Evolutionary conservation across 2,113 vertebrate species (phyloP), one percentile per base, ranked within the genome.

Genomic region (Laticauda colubrina): DNA sequence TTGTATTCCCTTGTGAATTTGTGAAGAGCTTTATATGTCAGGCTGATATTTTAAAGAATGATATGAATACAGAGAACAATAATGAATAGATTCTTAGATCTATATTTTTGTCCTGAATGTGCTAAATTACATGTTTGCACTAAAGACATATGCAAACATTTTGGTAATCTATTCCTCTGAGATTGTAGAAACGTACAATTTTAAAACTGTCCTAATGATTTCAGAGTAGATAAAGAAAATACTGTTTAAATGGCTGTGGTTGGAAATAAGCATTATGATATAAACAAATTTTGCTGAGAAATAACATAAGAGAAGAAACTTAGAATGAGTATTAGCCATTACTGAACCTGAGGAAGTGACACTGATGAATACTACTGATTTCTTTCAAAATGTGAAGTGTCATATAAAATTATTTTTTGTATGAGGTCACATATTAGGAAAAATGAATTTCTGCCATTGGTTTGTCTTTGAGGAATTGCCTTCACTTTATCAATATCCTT

Each of bases 211-310:
- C 24, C 48, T 21, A 43, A 21, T 91, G 54, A 85, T 55, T 86
- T 4, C 0, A 21, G 15, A 43, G 12, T 75, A 75, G 94, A 94
- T 94, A 93, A 87, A 45, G 69, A 51, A 89, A 93, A 93, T 87
- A 87, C 54, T 89, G 69, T 55, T 95, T 92, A 94, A 92, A 93
- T 89, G 93, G 24, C 8, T 91, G 4, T 9, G 94, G 4, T 55
- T 94, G 8, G 75, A 93, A 94, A 56, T 90, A n/a, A 34, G 56
- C 89, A 93, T 3, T 90, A 53, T 59, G 53, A 34, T 55, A 91
- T 95, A 81, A 81, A 34, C 15, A 53, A 85, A 95, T 91, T 91
- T 48, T 21, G 0, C 21, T 91, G 69, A 93, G 39, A 48, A 43
- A 85, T 89, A 43, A 3, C 6, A 59, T 29, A 55, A 48, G 54